Evolutionary conservation across 2,113 vertebrate genomes (phyloP).

Genomic region (Acanthisitta chloris): DNA sequence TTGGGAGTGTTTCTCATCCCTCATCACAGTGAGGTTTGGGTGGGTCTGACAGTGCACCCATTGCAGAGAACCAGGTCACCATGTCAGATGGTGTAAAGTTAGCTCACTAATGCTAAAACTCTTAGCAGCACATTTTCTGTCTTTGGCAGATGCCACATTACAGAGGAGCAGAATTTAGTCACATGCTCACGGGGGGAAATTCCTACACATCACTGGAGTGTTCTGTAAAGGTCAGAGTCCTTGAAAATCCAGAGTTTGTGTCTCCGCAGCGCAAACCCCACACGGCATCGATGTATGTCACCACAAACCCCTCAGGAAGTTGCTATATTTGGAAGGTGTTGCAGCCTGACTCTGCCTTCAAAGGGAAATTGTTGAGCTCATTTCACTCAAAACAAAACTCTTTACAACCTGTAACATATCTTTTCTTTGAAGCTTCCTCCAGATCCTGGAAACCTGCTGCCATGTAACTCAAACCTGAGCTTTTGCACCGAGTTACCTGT

Average conservation of each 20-base stretch:
- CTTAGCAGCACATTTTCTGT: neutral
- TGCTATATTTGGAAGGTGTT: neutral
- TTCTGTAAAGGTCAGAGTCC: constrained; percentile 14
- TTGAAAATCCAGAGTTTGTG: neutral
- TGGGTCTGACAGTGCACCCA: neutral
- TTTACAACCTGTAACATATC: neutral
- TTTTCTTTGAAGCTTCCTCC: constrained; percentile 29
- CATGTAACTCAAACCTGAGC: neutral
- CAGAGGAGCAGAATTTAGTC: neutral
- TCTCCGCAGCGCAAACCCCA: neutral
- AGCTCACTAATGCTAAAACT: neutral
- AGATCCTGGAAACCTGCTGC: neutral
- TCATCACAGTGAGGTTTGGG: neutral
- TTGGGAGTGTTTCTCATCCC: neutral
- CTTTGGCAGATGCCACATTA: neutral
- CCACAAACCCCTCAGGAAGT: constrained; percentile 24
- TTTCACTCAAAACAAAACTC: neutral
- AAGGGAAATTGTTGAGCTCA: neutral
- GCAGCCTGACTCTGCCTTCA: neutral
- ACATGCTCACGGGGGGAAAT: constrained; percentile 5
- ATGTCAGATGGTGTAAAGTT: neutral
- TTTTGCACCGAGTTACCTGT: neutral
- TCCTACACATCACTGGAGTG: neutral
- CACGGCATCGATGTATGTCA: neutral
- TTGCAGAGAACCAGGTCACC: neutral